These are phyloP conservation scores for Netelia virgata DNA, from an alignment of 2,888 invertebrate species.

Conservation along the genomic window DNA sequence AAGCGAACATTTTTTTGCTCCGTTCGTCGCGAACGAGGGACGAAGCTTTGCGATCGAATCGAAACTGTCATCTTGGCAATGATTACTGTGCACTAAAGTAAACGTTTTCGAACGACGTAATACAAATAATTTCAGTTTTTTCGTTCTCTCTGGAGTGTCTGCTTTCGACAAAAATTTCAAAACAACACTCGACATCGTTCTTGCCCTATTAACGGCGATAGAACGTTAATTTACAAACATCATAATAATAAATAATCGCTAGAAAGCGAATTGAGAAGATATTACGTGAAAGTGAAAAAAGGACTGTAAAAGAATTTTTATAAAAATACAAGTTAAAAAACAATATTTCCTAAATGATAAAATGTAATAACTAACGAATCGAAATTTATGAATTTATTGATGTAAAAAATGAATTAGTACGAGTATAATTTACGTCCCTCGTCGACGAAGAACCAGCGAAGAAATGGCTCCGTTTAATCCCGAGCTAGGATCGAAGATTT, in stretches of 20 bases:
- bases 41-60: conserved; percentile 40
- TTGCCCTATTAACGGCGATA: too few relatives aligned
- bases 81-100: conserved; percentile 15
- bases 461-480: background rate
- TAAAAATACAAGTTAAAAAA: too few relatives aligned
- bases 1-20: background rate
- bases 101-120: conserved; percentile 10
- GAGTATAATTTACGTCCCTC: too few relatives aligned
- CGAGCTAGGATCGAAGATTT: background rate
- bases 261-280: too few relatives aligned
- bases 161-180: background rate
- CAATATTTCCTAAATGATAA: too few relatives aligned
- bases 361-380: too few relatives aligned
- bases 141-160: background rate
- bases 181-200: background rate
- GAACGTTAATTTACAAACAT: too few relatives aligned
- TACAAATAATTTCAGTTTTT: conserved; percentile 7
- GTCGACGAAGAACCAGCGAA: background rate
- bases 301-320: too few relatives aligned
- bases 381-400: too few relatives aligned
- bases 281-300: too few relatives aligned
- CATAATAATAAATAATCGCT: too few relatives aligned
- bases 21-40: background rate
- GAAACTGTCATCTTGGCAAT: conserved; percentile 39
- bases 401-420: too few relatives aligned